Conservation (phyloP, 2,113 vertebrate species). For the Antigone vipio region DNA sequence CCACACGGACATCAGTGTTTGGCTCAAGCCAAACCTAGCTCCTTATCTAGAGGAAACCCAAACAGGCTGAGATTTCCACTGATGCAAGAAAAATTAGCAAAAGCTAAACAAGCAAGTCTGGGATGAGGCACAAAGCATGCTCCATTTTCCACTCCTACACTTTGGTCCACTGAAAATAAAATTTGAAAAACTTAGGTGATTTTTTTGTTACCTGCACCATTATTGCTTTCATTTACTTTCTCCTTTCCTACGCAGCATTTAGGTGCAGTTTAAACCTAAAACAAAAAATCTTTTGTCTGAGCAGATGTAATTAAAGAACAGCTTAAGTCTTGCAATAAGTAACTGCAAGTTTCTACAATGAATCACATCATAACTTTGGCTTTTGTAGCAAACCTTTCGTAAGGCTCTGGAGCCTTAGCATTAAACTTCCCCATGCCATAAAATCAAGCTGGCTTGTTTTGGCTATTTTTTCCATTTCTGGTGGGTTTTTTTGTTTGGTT, state of each 20-base stretch:
- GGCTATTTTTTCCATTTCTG: too few species aligned
- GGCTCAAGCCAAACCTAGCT: background rate
- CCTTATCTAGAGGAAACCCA: background rate
- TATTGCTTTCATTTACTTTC: background rate
- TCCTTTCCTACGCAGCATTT: background rate
- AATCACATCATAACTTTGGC: background rate
- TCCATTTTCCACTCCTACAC: background rate
- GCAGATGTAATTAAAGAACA: background rate
- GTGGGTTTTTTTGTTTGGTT: background rate
- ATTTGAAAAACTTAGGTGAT: background rate
- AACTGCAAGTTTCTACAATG: constrained; percentile 4
- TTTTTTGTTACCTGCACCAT: background rate
- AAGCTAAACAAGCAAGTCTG: background rate
- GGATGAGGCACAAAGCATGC: background rate
- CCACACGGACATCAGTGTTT: background rate
- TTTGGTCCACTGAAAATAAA: background rate
- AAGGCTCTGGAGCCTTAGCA: background rate
- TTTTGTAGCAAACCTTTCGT: background rate
- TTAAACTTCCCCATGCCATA: background rate
- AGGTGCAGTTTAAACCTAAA: background rate
- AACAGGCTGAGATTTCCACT: background rate
- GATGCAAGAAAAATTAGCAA: background rate
- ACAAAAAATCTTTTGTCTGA: background rate
- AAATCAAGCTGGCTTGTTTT: background rate
- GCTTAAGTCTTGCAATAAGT: background rate